Evolutionary conservation across 1,140 invertebrate species (phyloP), one percentile per base, ranked within the genome.

Genomic region (Drosophila lini): DNA sequence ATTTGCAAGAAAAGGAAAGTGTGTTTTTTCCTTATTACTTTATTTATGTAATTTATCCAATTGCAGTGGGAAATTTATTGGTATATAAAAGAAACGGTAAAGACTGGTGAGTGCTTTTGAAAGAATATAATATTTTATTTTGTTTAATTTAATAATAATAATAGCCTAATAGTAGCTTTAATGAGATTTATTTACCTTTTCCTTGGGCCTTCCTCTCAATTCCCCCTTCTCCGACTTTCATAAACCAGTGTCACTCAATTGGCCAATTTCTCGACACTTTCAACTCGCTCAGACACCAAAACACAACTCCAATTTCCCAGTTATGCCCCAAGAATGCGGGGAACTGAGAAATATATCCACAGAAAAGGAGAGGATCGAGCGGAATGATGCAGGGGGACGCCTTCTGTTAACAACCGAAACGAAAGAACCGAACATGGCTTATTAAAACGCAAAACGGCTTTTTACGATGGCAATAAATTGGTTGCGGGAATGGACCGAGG

Each of bases 361-460:
- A 55, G 34, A 62, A 31, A 44, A 19, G 16, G 16, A 11, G 25
- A 0, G 13, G 7, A 48, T 25, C 22, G 7, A 8, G 48, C 9
- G 32, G 6, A 52, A 11, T 16, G 15, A 25, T 48, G 28, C n/a
- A n/a, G 9, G 47, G 50, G 48, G 61, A 76, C 83, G 82, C 83
- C 82, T 85, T 76, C 53, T 75, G 74, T 73, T 64, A 81, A 84
- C 81, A 83, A 74, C 73, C 80, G 59, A 59, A 69, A 80, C 73
- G 63, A 68, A 62, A 47, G 77, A 80, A 77, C 71, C 82, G 63
- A 86, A 75, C 82, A 91, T 86, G 83, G 88, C 88, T 91, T 91
- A 91, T 91, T 91, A 91, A 86, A 91, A 91, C 88, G 63, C 83
- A 91, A 71, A 83, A 83, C 80, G 82, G 80, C 86, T 90, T 90